phyloP scores from a whole-genome alignment of 2,888 invertebrate genomes.

The Hydriomena furcata region DNA sequence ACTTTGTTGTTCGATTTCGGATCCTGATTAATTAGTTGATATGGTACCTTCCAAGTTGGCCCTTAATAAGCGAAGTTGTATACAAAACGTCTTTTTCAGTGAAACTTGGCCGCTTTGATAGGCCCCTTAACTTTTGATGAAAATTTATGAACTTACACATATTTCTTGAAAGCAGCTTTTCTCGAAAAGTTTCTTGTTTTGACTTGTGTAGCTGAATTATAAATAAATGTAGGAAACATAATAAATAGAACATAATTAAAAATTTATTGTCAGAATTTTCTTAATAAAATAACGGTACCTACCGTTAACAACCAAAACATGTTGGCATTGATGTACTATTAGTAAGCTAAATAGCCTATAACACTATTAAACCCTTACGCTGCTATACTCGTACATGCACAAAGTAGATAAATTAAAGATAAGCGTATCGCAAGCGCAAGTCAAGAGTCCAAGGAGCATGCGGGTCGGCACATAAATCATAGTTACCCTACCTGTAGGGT shows the following conservation, averaged over 20 bases:
- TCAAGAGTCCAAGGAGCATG: too few relatives aligned
- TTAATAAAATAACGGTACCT: too few relatives aligned
- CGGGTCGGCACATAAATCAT: too few relatives aligned
- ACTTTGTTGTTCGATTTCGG: slow-evolving; percentile 70
- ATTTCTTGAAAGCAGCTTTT: slow-evolving; percentile 26
- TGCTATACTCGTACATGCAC: too few relatives aligned
- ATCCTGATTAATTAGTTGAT: slow-evolving; percentile 77
- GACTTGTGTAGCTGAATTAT: slow-evolving; percentile 1
- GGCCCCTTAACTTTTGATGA: slow-evolving; percentile 47
- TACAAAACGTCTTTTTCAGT: slow-evolving; percentile 72
- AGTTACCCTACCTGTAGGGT: too few relatives aligned
- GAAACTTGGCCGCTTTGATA: slow-evolving; percentile 68
- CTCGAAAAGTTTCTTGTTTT: slow-evolving; percentile 16
- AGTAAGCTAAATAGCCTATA: too few relatives aligned
- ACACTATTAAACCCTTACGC: too few relatives aligned
- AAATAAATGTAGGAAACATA: slow-evolving; percentile 4
- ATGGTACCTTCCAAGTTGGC: slow-evolving; percentile 65
- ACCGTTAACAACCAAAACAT: too few relatives aligned
- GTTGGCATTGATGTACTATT: too few relatives aligned
- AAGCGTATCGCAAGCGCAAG: too few relatives aligned
- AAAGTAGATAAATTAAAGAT: too few relatives aligned
- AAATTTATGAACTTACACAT: slow-evolving; percentile 54
- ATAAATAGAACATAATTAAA: not conserved
- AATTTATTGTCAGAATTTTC: too few relatives aligned
- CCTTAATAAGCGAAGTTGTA: slow-evolving; percentile 75